These are phyloP conservation scores for Ephestia elutella DNA, from an alignment of 1,140 invertebrate genomes.

Conservation along the genomic window DNA sequence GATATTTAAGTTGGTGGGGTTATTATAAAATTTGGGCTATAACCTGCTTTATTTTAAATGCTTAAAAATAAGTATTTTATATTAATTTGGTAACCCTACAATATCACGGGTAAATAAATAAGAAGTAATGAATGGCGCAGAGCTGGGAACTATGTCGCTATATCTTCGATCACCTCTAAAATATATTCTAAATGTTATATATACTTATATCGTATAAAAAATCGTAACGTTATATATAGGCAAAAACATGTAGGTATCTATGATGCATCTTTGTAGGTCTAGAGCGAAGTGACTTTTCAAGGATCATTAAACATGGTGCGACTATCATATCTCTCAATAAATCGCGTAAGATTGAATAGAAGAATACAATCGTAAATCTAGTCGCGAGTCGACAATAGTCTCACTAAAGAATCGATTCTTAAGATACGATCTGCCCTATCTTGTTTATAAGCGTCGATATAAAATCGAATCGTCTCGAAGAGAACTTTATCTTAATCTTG, in stretches of 20 bases:
- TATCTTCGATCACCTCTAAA: too few relatives aligned
- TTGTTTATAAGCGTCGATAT: constrained; percentile 37
- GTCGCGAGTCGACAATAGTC: constrained; percentile 15
- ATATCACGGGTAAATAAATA: too few relatives aligned
- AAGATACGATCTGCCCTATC: constrained; percentile 24
- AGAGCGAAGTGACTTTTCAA: neutral
- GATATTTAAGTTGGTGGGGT: too few relatives aligned
- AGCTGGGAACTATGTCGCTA: too few relatives aligned
- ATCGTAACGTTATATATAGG: too few relatives aligned
- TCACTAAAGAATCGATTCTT: constrained; percentile 9
- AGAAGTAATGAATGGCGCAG: too few relatives aligned
- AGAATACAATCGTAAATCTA: constrained; percentile 22
- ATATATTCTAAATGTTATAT: too few relatives aligned
- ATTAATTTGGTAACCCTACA: too few relatives aligned
- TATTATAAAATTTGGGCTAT: neutral
- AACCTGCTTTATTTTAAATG: neutral
- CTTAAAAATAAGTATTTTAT: too few relatives aligned
- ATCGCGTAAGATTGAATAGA: constrained; percentile 7
- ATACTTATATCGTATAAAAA: too few relatives aligned
- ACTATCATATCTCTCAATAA: constrained; percentile 3
- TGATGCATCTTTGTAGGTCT: neutral
- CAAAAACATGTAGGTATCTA: neutral
- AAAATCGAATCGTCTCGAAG: constrained; percentile 40
- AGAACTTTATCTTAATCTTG: constrained; percentile 29
- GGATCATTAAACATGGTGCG: neutral